Percentiles rank a stretch among this genome's conserved stretches.
Conservation (phyloP, 2,113 vertebrate species). For the Brachypodius melanocephalos region DNA sequence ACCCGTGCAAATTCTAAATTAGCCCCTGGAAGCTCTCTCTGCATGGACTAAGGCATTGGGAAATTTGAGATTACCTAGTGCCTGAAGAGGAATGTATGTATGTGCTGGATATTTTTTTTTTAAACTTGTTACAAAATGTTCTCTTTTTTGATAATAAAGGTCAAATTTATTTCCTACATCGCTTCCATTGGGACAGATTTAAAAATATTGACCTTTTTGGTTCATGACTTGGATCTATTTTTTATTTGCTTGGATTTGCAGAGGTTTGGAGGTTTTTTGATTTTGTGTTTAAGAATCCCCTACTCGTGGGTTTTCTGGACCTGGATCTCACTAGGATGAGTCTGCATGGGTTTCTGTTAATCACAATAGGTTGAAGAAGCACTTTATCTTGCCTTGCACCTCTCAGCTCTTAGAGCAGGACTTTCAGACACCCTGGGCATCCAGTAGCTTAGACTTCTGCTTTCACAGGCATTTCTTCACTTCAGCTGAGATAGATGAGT, state of each 20-base stretch:
- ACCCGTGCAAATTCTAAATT: background rate
- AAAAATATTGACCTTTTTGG: background rate
- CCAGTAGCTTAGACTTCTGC: background rate
- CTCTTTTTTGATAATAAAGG: background rate
- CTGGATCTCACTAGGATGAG: background rate
- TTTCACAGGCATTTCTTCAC: background rate
- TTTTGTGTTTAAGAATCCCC: background rate
- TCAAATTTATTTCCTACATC: background rate
- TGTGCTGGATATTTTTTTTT: background rate
- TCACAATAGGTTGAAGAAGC: background rate
- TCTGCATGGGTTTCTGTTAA: background rate
- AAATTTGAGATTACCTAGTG: background rate
- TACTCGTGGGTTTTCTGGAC: background rate
- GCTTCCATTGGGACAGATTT: background rate
- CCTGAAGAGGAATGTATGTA: background rate
- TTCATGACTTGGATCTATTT: background rate
- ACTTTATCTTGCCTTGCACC: background rate
- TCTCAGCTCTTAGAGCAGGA: background rate
- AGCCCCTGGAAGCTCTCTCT: background rate
- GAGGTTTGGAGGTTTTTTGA: background rate
- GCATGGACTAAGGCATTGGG: background rate
- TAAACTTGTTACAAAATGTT: background rate
- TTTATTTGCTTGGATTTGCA: background rate
- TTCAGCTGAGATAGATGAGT: background rate
- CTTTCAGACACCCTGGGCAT: background rate